A percentile compares a stretch with the other conserved stretches of the same genome.
phyloP scores from a whole-genome alignment of 2,113 vertebrate species.

The Pionites leucogaster region DNA sequence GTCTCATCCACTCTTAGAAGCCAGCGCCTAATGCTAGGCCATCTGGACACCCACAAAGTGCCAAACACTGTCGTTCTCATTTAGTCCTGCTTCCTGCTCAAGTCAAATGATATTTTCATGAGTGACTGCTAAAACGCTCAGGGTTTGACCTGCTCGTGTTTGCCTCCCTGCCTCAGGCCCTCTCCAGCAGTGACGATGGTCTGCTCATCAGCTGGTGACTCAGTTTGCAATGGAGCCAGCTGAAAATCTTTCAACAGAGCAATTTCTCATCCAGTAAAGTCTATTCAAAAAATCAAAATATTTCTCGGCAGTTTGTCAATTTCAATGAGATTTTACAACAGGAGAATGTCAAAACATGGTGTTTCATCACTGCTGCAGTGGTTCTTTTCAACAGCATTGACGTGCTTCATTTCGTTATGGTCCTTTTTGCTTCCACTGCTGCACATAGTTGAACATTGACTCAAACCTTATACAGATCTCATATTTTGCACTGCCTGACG shows the following conservation, averaged over 20 bases:
- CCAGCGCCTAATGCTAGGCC: not conserved
- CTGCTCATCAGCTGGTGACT: conserved; percentile 47
- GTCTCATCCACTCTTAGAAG: not conserved
- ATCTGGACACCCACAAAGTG: not conserved
- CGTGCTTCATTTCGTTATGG: not conserved
- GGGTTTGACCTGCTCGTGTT: not conserved
- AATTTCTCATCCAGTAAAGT: conserved; percentile 36
- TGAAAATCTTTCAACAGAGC: conserved; percentile 49
- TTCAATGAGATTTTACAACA: conserved; percentile 61
- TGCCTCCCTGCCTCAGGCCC: not conserved
- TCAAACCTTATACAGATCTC: not conserved
- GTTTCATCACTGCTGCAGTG: not conserved
- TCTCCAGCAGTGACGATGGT: conserved; percentile 21
- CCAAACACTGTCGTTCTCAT: not conserved
- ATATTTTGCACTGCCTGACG: not conserved
- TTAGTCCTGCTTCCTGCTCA: not conserved
- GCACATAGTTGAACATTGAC: not conserved
- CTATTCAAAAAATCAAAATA: conserved; percentile 67
- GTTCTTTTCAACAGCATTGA: conserved; percentile 12
- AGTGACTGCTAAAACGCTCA: not conserved
- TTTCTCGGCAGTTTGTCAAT: conserved; percentile 58
- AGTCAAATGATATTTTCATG: not conserved
- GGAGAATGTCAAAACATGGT: conserved; percentile 60
- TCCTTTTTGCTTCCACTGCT: not conserved
- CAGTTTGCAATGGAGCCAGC: conserved; percentile 40